Conservation (phyloP, 2,113 vertebrate species). For the Triplophysa tibetana region DNA sequence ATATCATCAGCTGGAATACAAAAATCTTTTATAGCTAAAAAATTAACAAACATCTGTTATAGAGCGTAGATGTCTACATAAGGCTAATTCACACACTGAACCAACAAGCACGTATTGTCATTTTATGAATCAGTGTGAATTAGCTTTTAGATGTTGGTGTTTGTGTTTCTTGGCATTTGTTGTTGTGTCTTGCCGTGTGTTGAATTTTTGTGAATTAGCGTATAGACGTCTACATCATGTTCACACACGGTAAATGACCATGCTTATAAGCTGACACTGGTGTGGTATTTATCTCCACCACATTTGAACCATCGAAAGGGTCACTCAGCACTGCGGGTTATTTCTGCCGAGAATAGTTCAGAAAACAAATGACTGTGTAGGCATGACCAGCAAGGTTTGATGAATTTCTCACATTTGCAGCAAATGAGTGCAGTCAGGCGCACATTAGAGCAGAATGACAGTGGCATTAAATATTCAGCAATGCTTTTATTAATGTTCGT, state of each 20-base stretch:
- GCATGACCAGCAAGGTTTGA: conserved; percentile 39
- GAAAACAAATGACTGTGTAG: conserved; percentile 48
- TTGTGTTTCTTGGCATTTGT: neutral
- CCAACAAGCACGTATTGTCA: too few species aligned
- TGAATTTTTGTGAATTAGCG: too few species aligned
- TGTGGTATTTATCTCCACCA: neutral
- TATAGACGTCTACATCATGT: neutral
- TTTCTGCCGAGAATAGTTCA: conserved; percentile 43
- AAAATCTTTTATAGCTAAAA: too few species aligned
- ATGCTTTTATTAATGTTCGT: conserved; percentile 50
- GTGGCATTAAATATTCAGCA: conserved; percentile 59
- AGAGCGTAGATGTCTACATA: too few species aligned
- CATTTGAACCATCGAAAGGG: conserved; percentile 27
- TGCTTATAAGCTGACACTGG: neutral
- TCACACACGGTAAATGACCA: neutral
- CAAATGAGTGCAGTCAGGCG: conserved; percentile 51
- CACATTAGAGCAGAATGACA: conserved; percentile 54
- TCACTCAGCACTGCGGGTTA: conserved; percentile 44
- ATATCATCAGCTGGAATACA: too few species aligned
- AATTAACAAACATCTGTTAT: too few species aligned
- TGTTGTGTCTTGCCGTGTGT: too few species aligned
- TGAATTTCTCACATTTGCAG: conserved; percentile 53
- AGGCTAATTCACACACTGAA: too few species aligned
- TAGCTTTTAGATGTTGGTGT: too few species aligned
- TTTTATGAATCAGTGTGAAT: too few species aligned